Evolutionary conservation across 1,140 invertebrate genomes (phyloP).

Genomic region (Drosophila sp.): DNA sequence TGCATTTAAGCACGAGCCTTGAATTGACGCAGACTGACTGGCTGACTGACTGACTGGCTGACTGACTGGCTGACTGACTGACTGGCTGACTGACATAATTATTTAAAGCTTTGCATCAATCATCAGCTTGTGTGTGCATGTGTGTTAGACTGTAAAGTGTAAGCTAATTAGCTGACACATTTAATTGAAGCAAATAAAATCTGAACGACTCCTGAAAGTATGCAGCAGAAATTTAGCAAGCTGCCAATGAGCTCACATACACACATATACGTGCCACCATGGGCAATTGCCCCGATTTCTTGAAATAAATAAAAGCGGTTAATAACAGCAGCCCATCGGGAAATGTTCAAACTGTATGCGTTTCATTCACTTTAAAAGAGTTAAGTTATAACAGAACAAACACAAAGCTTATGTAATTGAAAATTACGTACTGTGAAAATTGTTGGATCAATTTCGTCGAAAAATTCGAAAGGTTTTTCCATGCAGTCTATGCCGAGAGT

Average conservation of each 20-base stretch:
- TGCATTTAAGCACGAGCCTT: conserved; percentile 7
- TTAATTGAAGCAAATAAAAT: conserved; percentile 77
- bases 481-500: too few relatives aligned
- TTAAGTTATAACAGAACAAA: too few relatives aligned
- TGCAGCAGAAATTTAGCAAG: conserved; percentile 37
- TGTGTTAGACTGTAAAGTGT: conserved; percentile 56
- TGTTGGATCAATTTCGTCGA: too few relatives aligned
- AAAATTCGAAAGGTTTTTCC: too few relatives aligned
- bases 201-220: conserved; percentile 55
- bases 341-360: too few relatives aligned
- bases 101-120: conserved; percentile 72
- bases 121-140: conserved; percentile 23
- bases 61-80: conserved; percentile 15
- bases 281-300: too few relatives aligned
- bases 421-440: too few relatives aligned
- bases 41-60: conserved; percentile 20
- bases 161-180: conserved; percentile 79
- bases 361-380: too few relatives aligned
- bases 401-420: too few relatives aligned
- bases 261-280: too few relatives aligned
- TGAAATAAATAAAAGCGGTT: too few relatives aligned
- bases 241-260: conserved; percentile 1
- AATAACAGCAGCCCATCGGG: too few relatives aligned
- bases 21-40: conserved; percentile 1
- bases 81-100: conserved; percentile 57